Evolutionary conservation across 2,888 invertebrate genomes (phyloP).

Genomic region (Rhabditoides inermis): DNA sequence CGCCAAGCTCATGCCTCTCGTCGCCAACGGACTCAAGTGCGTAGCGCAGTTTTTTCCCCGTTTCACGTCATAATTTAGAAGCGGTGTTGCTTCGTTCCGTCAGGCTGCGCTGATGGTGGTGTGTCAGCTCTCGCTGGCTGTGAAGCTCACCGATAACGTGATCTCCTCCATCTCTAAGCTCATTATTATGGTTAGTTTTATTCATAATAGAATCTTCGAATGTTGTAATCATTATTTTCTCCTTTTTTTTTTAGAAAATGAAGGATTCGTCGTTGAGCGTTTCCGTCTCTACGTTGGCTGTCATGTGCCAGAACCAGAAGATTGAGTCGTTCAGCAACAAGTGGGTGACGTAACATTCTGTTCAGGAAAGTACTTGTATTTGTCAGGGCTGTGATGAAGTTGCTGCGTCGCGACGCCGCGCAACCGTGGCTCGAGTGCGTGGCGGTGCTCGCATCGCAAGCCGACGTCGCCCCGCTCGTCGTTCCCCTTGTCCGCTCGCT

Average conservation of each 20-base stretch:
- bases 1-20: constrained; percentile 39
- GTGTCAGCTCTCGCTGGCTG: constrained; percentile 31
- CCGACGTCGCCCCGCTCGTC: constrained; percentile 28
- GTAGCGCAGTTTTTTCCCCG: neutral
- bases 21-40: constrained; percentile 42
- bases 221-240: no score
- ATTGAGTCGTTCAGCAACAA: constrained; percentile 30
- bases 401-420: constrained; percentile 19
- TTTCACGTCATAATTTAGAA: constrained; percentile 12
- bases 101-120: constrained; percentile 30
- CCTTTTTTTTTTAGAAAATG: neutral
- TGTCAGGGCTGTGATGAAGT: constrained; percentile 20
- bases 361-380: neutral
- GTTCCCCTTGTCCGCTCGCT: constrained; percentile 28
- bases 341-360: no score
- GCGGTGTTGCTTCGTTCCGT: constrained; percentile 22
- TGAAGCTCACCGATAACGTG: constrained; percentile 28
- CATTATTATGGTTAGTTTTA: constrained; percentile 26
- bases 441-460: constrained; percentile 5
- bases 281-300: constrained; percentile 34
- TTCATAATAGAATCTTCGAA: neutral
- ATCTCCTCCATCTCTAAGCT: constrained; percentile 31
- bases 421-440: constrained; percentile 14
- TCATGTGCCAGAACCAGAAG: constrained; percentile 44
- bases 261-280: constrained; percentile 10